Conservation (phyloP, 2,113 vertebrate species). For the Paracyprichromis sp. region DNA sequence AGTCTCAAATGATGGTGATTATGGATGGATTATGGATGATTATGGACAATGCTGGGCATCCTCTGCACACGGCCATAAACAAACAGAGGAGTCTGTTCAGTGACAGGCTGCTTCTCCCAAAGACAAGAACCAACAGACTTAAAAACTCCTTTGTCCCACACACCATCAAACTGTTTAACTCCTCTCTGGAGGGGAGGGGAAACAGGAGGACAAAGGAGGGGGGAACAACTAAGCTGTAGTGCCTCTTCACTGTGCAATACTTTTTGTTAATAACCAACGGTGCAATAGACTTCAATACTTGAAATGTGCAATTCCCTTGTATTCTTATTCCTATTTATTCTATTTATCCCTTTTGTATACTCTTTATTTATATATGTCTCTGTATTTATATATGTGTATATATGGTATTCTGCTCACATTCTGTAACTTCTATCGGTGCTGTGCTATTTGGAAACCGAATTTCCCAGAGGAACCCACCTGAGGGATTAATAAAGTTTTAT, state of each 20-base stretch:
- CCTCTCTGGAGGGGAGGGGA: not conserved
- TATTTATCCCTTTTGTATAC: not conserved
- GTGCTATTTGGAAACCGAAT: not conserved
- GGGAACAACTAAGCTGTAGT: not conserved
- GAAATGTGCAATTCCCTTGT: not conserved
- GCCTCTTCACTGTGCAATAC: not conserved
- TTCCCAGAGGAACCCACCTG: not conserved
- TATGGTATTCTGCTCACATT: not conserved
- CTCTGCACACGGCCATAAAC: too few relatives aligned
- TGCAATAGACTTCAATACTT: not conserved
- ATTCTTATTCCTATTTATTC: not conserved
- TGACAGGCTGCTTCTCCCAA: too few relatives aligned
- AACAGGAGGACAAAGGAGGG: not conserved
- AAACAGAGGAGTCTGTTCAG: too few relatives aligned
- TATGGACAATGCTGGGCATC: too few relatives aligned
- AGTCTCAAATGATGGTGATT: too few relatives aligned
- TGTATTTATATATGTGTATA: not conserved
- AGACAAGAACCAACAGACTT: too few relatives aligned
- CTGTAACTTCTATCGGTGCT: not conserved
- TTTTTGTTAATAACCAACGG: not conserved
- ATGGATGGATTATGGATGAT: too few relatives aligned
- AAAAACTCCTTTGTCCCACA: not conserved
- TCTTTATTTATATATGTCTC: not conserved
- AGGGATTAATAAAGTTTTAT: not conserved
- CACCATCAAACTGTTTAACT: not conserved